These are phyloP conservation scores for Cheumatopsyche charites DNA, from an alignment of 1,140 invertebrate genomes.

Conservation along the genomic window DNA sequence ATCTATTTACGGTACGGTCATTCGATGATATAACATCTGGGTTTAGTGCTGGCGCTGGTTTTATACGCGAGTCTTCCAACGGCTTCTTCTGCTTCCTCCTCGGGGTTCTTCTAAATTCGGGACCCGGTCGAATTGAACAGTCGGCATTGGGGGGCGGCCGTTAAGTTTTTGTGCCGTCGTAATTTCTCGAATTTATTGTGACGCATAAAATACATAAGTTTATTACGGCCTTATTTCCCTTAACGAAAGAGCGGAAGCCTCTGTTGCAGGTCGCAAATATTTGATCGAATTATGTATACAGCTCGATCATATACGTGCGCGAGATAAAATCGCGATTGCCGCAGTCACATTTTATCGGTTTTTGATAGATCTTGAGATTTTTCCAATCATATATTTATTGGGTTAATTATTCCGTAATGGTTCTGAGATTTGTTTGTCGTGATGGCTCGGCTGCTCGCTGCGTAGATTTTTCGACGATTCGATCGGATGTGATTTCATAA, in stretches of 20 bases:
- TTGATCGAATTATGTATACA: constrained; percentile 16
- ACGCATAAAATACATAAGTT: constrained; percentile 40
- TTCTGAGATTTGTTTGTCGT: too few relatives aligned
- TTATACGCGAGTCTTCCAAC: constrained; percentile 17
- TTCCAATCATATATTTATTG: too few relatives aligned
- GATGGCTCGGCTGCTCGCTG: too few relatives aligned
- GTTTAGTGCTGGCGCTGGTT: constrained; percentile 23
- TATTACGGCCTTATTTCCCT: constrained; percentile 40
- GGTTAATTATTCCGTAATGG: too few relatives aligned
- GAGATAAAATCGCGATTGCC: constrained; percentile 19
- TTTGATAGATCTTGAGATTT: too few relatives aligned
- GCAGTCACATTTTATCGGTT: background rate
- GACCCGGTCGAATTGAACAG: constrained; percentile 13
- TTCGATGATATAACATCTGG: constrained; percentile 27
- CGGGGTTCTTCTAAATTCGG: constrained; percentile 5
- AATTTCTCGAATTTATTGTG: constrained; percentile 39
- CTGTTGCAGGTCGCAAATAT: constrained; percentile 15
- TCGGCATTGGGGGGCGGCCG: constrained; percentile 10
- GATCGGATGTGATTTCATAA: too few relatives aligned
- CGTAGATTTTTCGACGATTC: too few relatives aligned
- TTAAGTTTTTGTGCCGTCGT: constrained; percentile 37
- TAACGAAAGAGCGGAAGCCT: constrained; percentile 26
- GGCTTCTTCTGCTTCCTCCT: background rate
- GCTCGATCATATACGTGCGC: background rate
- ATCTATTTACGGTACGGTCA: constrained; percentile 30